Evolutionary conservation across 2,797 vertebrate species (phyloP), one percentile per base, ranked within the genome.

Genomic region (Anolis apletophallus): DNA sequence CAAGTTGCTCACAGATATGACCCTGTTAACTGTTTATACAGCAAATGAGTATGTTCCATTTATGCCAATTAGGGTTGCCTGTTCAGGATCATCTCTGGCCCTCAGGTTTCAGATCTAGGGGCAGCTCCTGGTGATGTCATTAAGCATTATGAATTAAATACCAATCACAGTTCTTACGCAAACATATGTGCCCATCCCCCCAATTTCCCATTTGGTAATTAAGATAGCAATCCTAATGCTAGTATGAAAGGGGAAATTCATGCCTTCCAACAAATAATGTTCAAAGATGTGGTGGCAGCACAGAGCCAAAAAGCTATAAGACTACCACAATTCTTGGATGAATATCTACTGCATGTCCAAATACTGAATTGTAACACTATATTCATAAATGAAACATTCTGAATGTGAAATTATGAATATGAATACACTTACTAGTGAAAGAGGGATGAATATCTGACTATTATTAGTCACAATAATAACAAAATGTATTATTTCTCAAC

Each of bases 401-500:
- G 23, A 61, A 71, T 6, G 21, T 59, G 57, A 59, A 10, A 61
- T 50, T 50, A 4, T 19, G 50, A 46, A 75, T 3, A 75, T 64
- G 34, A 59, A 71, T 71, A 64, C 5, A 74, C 13, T 40, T 78
- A 91, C 77, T 11, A 23, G 1, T 0, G 0, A 50, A 59, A 1
- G 55, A 81, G 29, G 86, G 6, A 21, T 36, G 82, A 86, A 7
- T 50, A 32, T 14, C 3, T 72, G 46, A 85, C 52, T 84, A 6
- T 46, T 85, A 32, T 40, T 80, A 11, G 21, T 72, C 17, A 6
- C 26, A 80, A 40, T 73, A 26, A 40, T 23, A 54, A 52, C 1
- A 54, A 84, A 9, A 16, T 34, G 91, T 90, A 89, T 64, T 59
- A 68, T 86, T 59, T 92, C 93, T 94, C 29, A 88, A 76, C 34